Base-by-base conservation (phyloP, 2,888 invertebrate species). In the Acanthopleura granulata region DNA sequence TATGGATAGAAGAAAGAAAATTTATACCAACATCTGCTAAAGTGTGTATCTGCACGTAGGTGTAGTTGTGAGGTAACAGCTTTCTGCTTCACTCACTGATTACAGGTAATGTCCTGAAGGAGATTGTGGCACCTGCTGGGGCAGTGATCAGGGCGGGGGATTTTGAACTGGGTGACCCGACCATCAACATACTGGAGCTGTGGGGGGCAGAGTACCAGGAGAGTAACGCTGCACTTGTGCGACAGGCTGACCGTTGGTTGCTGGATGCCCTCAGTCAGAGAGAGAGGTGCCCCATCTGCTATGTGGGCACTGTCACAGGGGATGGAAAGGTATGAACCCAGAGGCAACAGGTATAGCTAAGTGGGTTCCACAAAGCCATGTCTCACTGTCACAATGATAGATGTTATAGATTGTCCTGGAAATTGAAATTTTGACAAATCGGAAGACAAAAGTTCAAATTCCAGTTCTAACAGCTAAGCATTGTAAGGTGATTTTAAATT, bases 181-280 rank as follows among this genome's bases (percentile, higher is more conserved):
- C 97, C 3, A 94, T 99, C 74, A 97, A 95, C 74, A 94, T 96
- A 0, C 91, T 98, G 77, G 99, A 99, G 88, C 91, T 99, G 0
- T 99, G 99, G 99, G 98, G 98, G 0, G 99, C 99, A 0, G 99
- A 99, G 90, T 99, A 98, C 90, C 98, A 98, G 84, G 98, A 98
- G 91, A 97, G 96, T 84, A 94, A 98, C 88, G 99, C 98, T 0
- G 92, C 98, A 79, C 92, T 99, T 1, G 95, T 97, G 25, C 74
- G 80, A 40, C 92, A 93, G 61, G 81, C 94, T 78, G 93, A 95
- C 86, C 92, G 93, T 27, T 85, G 91, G 0, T 82, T 94, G 3
- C 91, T 99, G 4, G 89, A 92, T 76, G 92, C 92, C 79, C 95
- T 99, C 75, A 95, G 96, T 74, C 90, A 92, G 50, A 93, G 99